A percentile compares a stretch with the other conserved stretches of the same genome.
These are phyloP conservation scores for Sinelater perroti DNA, from an alignment of 2,888 invertebrate genomes.

Conservation along the genomic window DNA sequence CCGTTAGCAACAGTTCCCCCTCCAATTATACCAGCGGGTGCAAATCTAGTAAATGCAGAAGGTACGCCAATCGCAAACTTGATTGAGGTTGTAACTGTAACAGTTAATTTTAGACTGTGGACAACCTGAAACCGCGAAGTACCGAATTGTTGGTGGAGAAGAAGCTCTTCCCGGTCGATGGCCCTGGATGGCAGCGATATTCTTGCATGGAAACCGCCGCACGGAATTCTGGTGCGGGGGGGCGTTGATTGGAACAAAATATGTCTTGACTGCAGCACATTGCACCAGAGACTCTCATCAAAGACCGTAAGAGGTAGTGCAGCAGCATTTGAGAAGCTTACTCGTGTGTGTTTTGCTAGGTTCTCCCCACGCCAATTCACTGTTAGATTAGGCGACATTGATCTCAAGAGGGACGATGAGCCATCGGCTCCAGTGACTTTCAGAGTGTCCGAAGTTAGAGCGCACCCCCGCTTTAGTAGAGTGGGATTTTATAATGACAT, in stretches of 20 bases:
- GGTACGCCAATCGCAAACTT: slow-evolving; percentile 58
- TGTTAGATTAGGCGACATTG: slow-evolving; percentile 88
- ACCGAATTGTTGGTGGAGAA: slow-evolving; percentile 91
- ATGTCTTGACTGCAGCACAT: slow-evolving; percentile 91
- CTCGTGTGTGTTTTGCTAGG: slow-evolving; percentile 60
- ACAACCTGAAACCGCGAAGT: slow-evolving; percentile 81
- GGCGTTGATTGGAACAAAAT: slow-evolving; percentile 80
- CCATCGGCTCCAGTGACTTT: slow-evolving; percentile 85
- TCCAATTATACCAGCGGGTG: slow-evolving; percentile 29
- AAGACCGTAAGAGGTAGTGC: slow-evolving; percentile 71
- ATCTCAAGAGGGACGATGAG: slow-evolving; percentile 83
- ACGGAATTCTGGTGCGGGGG: slow-evolving; percentile 96
- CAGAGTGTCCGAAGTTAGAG: slow-evolving; percentile 78
- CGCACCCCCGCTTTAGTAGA: slow-evolving; percentile 86
- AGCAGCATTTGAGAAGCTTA: background rate
- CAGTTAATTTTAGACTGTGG: slow-evolving; percentile 77
- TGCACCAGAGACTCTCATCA: slow-evolving; percentile 91
- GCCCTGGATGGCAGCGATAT: slow-evolving; percentile 98
- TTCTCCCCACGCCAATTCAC: slow-evolving; percentile 90
- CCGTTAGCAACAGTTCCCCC: slow-evolving; percentile 17
- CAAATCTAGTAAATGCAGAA: slow-evolving; percentile 64
- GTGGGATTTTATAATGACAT: slow-evolving; percentile 96
- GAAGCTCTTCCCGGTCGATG: slow-evolving; percentile 85
- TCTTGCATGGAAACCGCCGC: slow-evolving; percentile 83
- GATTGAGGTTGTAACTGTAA: slow-evolving; percentile 3